These are phyloP conservation scores for Seriola rivoliana DNA, from an alignment of 2,113 vertebrate genomes.

Conservation along the genomic window DNA sequence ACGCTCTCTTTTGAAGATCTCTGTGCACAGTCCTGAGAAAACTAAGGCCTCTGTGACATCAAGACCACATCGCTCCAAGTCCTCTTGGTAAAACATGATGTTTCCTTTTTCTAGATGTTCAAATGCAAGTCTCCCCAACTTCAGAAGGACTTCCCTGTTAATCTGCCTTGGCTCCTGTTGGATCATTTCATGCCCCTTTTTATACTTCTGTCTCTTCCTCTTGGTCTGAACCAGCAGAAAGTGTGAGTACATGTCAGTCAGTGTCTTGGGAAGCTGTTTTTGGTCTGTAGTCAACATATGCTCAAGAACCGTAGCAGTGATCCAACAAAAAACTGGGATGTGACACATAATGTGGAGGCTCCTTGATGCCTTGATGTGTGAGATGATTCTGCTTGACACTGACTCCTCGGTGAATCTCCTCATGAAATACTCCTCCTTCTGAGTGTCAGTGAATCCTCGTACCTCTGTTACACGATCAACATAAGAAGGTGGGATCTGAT, in stretches of 20 bases:
- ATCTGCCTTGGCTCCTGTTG: background rate
- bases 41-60: conserved; percentile 20
- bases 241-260: conserved; percentile 41
- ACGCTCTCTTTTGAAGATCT: conserved; percentile 35
- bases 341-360: conserved; percentile 46
- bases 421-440: conserved; percentile 27
- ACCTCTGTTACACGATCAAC: conserved; percentile 36
- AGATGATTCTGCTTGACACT: background rate
- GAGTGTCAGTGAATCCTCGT: conserved; percentile 31
- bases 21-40: conserved; percentile 37
- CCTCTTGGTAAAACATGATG: conserved; percentile 49
- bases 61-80: conserved; percentile 31
- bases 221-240: conserved; percentile 32
- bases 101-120: conserved; percentile 45
- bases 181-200: background rate
- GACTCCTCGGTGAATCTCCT: conserved; percentile 20
- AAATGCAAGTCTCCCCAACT: conserved; percentile 34
- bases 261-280: conserved; percentile 34
- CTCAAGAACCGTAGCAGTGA: conserved; percentile 27
- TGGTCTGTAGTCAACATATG: background rate
- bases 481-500: conserved; percentile 28
- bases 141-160: conserved; percentile 15
- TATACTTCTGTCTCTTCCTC: conserved; percentile 21
- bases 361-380: conserved; percentile 22
- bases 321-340: conserved; percentile 51